Conservation (phyloP, 2,113 vertebrate species). For the Uria lomvia region DNA sequence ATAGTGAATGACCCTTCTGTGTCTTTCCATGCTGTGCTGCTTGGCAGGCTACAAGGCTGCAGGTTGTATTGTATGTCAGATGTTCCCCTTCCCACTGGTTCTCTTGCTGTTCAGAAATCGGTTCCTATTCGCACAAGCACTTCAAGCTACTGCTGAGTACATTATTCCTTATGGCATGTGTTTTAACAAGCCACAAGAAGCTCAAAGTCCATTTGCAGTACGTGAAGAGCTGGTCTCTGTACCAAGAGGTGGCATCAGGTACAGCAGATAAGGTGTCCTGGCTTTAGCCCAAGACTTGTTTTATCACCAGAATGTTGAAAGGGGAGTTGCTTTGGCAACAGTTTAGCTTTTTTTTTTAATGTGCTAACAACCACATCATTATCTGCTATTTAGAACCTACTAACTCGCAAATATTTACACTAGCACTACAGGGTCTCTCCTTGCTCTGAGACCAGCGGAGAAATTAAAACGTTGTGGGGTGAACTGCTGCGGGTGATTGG, state of each 20-base stretch:
- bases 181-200: neutral
- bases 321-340: neutral
- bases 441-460: neutral
- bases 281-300: neutral
- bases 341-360: neutral
- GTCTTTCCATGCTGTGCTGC: neutral
- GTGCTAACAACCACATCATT: neutral
- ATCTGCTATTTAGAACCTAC: neutral
- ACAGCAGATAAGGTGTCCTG: neutral
- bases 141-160: neutral
- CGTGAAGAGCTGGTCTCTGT: neutral
- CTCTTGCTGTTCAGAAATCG: neutral
- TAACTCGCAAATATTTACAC: neutral
- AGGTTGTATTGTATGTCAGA: neutral
- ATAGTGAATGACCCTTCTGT: neutral
- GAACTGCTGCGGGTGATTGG: neutral
- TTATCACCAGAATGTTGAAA: neutral
- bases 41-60: neutral
- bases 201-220: neutral
- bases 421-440: neutral
- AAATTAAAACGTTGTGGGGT: neutral
- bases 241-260: constrained; percentile 27
- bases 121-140: neutral
- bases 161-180: neutral
- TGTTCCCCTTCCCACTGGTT: neutral